Evolutionary conservation across 1,140 invertebrate genomes (phyloP).

Genomic region (Magallana angulata): DNA sequence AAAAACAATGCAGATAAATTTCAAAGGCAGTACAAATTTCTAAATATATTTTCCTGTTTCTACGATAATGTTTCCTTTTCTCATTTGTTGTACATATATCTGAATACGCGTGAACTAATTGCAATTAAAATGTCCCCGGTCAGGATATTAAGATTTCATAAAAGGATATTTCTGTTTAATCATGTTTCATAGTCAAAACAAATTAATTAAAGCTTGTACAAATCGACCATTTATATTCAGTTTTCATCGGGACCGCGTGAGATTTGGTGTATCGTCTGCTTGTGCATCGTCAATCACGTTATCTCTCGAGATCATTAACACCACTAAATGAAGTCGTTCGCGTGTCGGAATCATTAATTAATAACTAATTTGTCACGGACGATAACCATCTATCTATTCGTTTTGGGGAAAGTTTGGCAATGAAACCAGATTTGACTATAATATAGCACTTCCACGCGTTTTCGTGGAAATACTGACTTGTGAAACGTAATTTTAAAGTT

Average conservation of each 20-base stretch:
- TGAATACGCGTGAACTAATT: too few species aligned
- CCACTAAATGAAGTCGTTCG: conserved; percentile 8
- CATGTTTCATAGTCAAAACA: too few species aligned
- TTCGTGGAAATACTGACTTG: too few species aligned
- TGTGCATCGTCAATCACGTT: background rate
- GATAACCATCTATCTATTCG: background rate
- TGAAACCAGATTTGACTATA: background rate
- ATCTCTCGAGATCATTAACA: background rate
- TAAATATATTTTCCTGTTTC: too few species aligned
- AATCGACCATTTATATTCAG: background rate
- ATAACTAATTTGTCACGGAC: conserved; percentile 17
- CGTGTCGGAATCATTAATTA: conserved; percentile 30
- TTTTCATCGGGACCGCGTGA: background rate
- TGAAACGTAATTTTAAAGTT: too few species aligned
- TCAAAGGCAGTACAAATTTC: background rate
- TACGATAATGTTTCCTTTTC: too few species aligned
- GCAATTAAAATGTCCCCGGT: too few species aligned
- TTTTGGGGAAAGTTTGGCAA: background rate
- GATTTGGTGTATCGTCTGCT: background rate
- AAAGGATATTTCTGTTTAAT: too few species aligned
- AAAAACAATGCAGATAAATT: background rate
- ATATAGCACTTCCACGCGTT: too few species aligned
- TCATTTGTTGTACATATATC: too few species aligned
- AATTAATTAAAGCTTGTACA: too few species aligned
- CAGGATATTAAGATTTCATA: too few species aligned